Evolutionary conservation across 1,140 invertebrate genomes (phyloP).

Genomic region (Aricia agestis): DNA sequence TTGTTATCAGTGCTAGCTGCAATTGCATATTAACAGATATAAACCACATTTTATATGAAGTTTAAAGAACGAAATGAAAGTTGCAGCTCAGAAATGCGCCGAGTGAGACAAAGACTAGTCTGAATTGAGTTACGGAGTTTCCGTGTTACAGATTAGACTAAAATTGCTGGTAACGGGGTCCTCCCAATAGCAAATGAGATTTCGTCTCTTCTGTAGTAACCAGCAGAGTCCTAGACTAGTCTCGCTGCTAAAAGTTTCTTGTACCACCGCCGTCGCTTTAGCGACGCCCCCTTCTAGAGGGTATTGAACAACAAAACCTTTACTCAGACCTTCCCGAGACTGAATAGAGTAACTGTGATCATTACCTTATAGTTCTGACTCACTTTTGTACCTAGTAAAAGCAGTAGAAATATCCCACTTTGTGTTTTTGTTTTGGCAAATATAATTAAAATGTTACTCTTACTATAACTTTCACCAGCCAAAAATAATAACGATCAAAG

Average conservation of each 20-base stretch:
- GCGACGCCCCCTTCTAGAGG: constrained; percentile 60
- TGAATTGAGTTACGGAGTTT: constrained; percentile 72
- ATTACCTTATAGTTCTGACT: constrained; percentile 4
- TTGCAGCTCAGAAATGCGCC: constrained; percentile 44
- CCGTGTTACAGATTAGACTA: constrained; percentile 70
- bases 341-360: constrained; percentile 45
- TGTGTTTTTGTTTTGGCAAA: neutral
- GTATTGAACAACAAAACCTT: constrained; percentile 48
- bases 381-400: neutral
- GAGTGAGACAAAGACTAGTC: constrained; percentile 72
- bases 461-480: neutral
- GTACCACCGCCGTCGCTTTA: constrained; percentile 53
- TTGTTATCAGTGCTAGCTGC: constrained; percentile 73
- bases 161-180: constrained; percentile 60
- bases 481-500: constrained; percentile 21
- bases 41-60: neutral
- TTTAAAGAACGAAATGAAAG: neutral
- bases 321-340: constrained; percentile 76
- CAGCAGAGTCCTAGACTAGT: constrained; percentile 48
- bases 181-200: constrained; percentile 46
- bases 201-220: constrained; percentile 42
- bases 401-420: neutral
- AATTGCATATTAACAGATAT: constrained; percentile 11
- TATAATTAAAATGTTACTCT: neutral
- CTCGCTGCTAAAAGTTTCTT: constrained; percentile 49